A percentile compares a stretch with the other conserved stretches of the same genome.
Conservation (phyloP, 2,113 vertebrate genomes). For the Gobiocypris rarus region DNA sequence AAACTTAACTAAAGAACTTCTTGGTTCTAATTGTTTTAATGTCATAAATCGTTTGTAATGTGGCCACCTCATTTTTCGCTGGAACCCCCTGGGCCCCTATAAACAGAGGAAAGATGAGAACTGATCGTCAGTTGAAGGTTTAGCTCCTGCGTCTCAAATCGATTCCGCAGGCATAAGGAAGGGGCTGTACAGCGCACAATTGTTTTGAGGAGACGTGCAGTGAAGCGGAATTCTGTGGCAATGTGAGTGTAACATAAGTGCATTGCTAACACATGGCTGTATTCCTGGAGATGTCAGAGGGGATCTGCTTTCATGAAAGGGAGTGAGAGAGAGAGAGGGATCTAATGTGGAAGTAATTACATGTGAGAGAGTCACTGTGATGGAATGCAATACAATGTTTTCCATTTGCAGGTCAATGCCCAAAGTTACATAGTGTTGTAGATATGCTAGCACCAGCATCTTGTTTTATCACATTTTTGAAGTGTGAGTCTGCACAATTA, state of each 20-base stretch:
- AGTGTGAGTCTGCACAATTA: conserved; percentile 37
- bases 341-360: conserved; percentile 80
- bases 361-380: conserved; percentile 74
- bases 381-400: conserved; percentile 74
- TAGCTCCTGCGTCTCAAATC: conserved; percentile 26
- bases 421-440: conserved; percentile 49
- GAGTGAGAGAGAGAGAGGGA: conserved; percentile 58
- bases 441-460: conserved; percentile 48
- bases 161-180: conserved; percentile 36
- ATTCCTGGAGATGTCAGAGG: conserved; percentile 67
- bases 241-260: conserved; percentile 73
- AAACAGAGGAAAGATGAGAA: conserved; percentile 23
- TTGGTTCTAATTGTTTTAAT: conserved; percentile 1
- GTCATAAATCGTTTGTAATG: conserved; percentile 4
- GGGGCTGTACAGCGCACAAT: conserved; percentile 18
- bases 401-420: conserved; percentile 70
- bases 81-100: neutral
- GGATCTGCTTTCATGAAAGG: conserved; percentile 69
- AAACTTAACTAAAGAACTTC: neutral
- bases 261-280: conserved; percentile 69
- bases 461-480: conserved; percentile 48
- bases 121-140: conserved; percentile 24
- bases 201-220: conserved; percentile 62
- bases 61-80: neutral
- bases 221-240: conserved; percentile 74